A percentile compares a stretch with the other conserved stretches of the same genome.
Evolutionary conservation across 2,113 vertebrate genomes (phyloP).

Genomic region (Condylura cristata): DNA sequence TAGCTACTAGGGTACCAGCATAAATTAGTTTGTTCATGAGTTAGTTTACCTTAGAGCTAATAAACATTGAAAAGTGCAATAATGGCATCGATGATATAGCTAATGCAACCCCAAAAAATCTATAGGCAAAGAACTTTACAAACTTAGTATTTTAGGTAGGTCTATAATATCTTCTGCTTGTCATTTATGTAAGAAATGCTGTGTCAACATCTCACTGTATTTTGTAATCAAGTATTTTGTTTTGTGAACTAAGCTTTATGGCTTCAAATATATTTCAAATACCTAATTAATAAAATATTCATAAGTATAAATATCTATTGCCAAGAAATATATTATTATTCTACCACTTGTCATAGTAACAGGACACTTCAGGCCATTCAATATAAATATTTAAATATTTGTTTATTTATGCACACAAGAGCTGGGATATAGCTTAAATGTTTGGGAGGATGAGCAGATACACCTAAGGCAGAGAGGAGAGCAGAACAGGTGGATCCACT

Average conservation of each 20-base stretch:
- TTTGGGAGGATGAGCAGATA: too few relatives aligned
- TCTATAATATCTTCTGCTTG: neutral
- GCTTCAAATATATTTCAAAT: conserved; percentile 11
- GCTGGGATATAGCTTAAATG: too few relatives aligned
- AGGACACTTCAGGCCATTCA: neutral
- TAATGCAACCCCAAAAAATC: neutral
- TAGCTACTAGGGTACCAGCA: neutral
- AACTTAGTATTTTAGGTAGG: neutral
- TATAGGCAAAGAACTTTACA: neutral
- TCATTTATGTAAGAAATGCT: neutral
- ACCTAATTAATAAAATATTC: neutral
- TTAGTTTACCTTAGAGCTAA: neutral
- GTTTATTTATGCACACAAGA: too few relatives aligned
- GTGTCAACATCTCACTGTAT: neutral
- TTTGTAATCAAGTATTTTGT: neutral
- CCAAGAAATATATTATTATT: neutral
- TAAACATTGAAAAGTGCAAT: neutral
- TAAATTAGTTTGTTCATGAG: neutral
- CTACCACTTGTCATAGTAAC: neutral
- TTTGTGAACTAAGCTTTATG: neutral
- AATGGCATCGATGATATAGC: neutral
- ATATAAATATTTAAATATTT: too few relatives aligned
- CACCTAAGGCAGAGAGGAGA: too few relatives aligned
- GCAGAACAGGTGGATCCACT: too few relatives aligned
- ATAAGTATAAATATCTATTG: neutral